Evolutionary conservation across 1,140 invertebrate genomes (phyloP), one percentile per base, ranked within the genome.

Genomic region (Myzus persicae): DNA sequence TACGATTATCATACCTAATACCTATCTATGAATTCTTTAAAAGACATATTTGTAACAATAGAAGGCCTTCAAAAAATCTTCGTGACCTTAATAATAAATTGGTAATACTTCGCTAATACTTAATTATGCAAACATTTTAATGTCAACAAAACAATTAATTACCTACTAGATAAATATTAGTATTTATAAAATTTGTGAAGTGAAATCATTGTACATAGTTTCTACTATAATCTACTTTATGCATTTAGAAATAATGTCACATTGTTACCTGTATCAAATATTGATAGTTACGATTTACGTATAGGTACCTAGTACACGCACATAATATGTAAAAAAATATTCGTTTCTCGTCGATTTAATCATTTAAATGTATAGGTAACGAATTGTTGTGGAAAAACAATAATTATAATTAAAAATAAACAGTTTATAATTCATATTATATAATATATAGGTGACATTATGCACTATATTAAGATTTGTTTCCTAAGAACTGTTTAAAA

Each of bases 31-130:
- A 38, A 51, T 31, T 54, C 18, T 54, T 89, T 51, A 89, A 38
- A 89, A 51, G 38, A 26, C 48, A 38, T 38, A 38, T 54, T 26
- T 40, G 9, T 40, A 51, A 89, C 48, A 89, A 89, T 89, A 89
- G 87, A 54, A 89, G 46, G 51, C 87, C 48, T 89, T 89, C 87
- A 18, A 89, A 38, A 38, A 11, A 54, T 89, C 48, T 22, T 89
- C 24, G 36, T 46, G 46, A 36, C 46, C 20, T 88, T 42, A 48
- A 51, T 88, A 88, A 87, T 46, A 87, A 87, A 31, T 46, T 76
- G 59, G n/a, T 76, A 76, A n/a, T 76, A 76, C 11, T 67, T 67
- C 4, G 14, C 11, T 67, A 67, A 67, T 67, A 67, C 14, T 76
- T 76, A 67, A 31, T 76, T 76, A n/a, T 36, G 36, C n/a, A 76